phyloP scores from a whole-genome alignment of 2,797 vertebrate species.

The Carapus acus region DNA sequence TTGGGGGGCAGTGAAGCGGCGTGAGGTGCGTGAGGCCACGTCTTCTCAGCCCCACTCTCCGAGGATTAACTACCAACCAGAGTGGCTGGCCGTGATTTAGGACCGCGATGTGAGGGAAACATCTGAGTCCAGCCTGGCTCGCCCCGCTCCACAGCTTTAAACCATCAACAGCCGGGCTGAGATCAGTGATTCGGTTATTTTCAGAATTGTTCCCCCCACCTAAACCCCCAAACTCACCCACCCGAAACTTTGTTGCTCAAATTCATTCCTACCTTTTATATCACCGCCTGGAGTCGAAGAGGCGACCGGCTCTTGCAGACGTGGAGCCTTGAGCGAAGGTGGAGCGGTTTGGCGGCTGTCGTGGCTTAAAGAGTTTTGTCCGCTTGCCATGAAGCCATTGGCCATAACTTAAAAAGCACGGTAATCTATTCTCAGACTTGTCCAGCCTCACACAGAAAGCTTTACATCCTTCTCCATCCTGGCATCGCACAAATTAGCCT shows the following conservation, averaged over 20 bases:
- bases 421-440: conserved; percentile 13
- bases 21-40: conserved; percentile 15
- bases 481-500: conserved; percentile 58
- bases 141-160: conserved; percentile 44
- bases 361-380: conserved; percentile 20
- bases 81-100: conserved; percentile 25
- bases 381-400: conserved; percentile 22
- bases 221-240: conserved; percentile 16
- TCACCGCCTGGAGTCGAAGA: conserved; percentile 27
- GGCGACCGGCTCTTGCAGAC: conserved; percentile 15
- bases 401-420: conserved; percentile 31
- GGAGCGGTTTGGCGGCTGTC: background rate
- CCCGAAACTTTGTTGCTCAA: too few species aligned
- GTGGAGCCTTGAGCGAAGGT: conserved; percentile 8
- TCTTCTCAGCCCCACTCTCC: conserved; percentile 32
- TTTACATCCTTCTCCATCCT: conserved; percentile 49
- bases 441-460: conserved; percentile 22
- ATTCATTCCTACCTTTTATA: conserved; percentile 29
- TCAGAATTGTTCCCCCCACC: conserved; percentile 34
- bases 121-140: conserved; percentile 39
- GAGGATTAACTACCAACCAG: conserved; percentile 28
- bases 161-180: conserved; percentile 40
- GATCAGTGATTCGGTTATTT: conserved; percentile 18
- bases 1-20: conserved; percentile 11
- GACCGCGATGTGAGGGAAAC: conserved; percentile 43